A percentile compares a stretch with the other conserved stretches of the same genome.
These are phyloP conservation scores for Oreamnos americanus DNA, from an alignment of 2,113 vertebrate genomes.

Conservation along the genomic window DNA sequence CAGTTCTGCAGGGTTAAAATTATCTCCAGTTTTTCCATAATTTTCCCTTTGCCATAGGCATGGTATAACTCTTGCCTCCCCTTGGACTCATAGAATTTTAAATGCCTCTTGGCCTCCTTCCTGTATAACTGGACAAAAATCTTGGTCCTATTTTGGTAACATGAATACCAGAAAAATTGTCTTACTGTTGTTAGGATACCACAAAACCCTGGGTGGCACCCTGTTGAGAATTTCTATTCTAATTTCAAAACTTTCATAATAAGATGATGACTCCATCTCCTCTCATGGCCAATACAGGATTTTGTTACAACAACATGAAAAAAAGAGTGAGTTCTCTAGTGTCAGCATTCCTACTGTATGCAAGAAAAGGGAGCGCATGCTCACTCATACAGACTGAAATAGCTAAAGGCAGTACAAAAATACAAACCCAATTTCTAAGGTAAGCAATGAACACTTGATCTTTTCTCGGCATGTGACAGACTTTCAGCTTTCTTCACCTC, in stretches of 20 bases:
- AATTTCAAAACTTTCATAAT: background rate
- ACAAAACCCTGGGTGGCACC: background rate
- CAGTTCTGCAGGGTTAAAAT: background rate
- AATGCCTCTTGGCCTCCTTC: background rate
- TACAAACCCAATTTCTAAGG: background rate
- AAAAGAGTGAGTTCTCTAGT: background rate
- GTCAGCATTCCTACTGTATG: background rate
- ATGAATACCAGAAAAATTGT: background rate
- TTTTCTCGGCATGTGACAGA: background rate
- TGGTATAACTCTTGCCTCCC: background rate
- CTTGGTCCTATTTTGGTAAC: background rate
- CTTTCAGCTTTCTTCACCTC: conserved; percentile 46
- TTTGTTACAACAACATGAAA: background rate
- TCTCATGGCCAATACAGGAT: background rate
- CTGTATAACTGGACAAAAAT: background rate
- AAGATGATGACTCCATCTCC: background rate
- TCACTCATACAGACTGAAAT: background rate
- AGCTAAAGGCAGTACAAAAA: background rate
- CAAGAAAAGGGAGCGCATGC: background rate
- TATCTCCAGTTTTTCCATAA: background rate
- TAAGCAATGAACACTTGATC: background rate
- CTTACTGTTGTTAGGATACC: background rate
- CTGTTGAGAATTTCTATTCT: background rate
- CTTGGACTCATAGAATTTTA: background rate
- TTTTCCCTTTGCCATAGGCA: background rate